These are phyloP conservation scores for Aricia agestis DNA, from an alignment of 1,140 invertebrate genomes.

Conservation along the genomic window DNA sequence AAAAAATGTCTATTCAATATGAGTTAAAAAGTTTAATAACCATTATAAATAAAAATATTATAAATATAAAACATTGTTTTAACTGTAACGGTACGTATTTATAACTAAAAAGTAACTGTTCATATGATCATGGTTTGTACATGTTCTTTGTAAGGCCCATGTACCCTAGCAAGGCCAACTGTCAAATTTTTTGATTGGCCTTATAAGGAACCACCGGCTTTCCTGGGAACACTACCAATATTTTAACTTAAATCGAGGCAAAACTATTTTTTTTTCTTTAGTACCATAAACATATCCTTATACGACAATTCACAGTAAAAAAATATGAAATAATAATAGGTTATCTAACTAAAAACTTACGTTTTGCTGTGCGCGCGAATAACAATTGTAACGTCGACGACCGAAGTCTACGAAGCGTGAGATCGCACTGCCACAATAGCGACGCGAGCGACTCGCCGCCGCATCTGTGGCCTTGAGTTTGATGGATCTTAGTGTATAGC, in stretches of 20 bases:
- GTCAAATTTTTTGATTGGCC: constrained; percentile 35
- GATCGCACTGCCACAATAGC: too few relatives aligned
- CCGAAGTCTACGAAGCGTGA: too few relatives aligned
- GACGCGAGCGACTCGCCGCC: too few relatives aligned
- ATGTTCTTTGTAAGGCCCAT: constrained; percentile 28
- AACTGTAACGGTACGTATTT: constrained; percentile 20
- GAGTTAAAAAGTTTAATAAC: constrained; percentile 27
- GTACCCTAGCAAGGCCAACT: constrained; percentile 35
- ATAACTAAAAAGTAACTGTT: neutral
- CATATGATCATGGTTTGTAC: neutral
- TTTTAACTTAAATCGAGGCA: constrained; percentile 28
- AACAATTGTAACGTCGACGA: too few relatives aligned
- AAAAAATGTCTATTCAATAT: constrained; percentile 18
- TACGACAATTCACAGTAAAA: constrained; percentile 30
- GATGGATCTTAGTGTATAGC: too few relatives aligned
- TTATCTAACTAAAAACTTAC: constrained; percentile 29
- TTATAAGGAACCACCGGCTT: constrained; percentile 35
- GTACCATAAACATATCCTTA: constrained; percentile 28
- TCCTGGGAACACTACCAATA: constrained; percentile 26
- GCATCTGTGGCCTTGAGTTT: too few relatives aligned
- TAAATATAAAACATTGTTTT: constrained; percentile 24
- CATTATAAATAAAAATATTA: constrained; percentile 20
- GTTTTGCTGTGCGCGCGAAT: constrained; percentile 6
- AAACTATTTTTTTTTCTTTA: constrained; percentile 29
- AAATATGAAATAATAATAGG: constrained; percentile 24